Evolutionary conservation across 1,140 invertebrate species (phyloP).

Genomic region (Drosophila littoralis): DNA sequence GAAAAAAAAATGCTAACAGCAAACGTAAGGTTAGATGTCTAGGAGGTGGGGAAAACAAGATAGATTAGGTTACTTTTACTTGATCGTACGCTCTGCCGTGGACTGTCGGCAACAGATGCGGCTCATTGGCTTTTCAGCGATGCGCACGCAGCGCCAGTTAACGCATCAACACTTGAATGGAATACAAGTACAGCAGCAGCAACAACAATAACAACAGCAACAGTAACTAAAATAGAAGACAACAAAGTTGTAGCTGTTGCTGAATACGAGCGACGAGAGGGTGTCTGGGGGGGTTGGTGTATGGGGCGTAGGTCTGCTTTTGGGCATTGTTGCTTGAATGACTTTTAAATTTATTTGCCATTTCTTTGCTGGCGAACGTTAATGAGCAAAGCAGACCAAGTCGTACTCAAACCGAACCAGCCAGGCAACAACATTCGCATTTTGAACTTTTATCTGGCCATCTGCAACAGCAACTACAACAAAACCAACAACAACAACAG

Average conservation of each 20-base stretch:
- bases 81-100: constrained; percentile 29
- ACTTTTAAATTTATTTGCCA: constrained; percentile 83
- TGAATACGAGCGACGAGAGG: constrained; percentile 2
- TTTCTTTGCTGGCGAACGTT: constrained; percentile 76
- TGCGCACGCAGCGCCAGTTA: constrained; percentile 78
- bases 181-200: constrained; percentile 44
- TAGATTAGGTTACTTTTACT: constrained; percentile 72
- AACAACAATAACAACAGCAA: constrained; percentile 29
- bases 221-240: constrained; percentile 36
- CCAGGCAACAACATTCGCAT: constrained; percentile 65
- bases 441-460: constrained; percentile 81
- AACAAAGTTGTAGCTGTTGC: constrained; percentile 35
- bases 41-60: constrained; percentile 43
- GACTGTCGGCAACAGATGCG: constrained; percentile 47
- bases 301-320: constrained; percentile 34
- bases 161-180: constrained; percentile 79
- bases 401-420: constrained; percentile 25
- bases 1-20: constrained; percentile 31
- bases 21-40: constrained; percentile 57
- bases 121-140: constrained; percentile 80
- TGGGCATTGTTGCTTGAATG: constrained; percentile 78
- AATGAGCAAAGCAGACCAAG: constrained; percentile 57
- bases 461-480: constrained; percentile 61
- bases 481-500: constrained; percentile 34
- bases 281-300: neutral